These are phyloP conservation scores for Nannoperca obscura DNA, from an alignment of 2,797 vertebrate species.

Conservation along the genomic window DNA sequence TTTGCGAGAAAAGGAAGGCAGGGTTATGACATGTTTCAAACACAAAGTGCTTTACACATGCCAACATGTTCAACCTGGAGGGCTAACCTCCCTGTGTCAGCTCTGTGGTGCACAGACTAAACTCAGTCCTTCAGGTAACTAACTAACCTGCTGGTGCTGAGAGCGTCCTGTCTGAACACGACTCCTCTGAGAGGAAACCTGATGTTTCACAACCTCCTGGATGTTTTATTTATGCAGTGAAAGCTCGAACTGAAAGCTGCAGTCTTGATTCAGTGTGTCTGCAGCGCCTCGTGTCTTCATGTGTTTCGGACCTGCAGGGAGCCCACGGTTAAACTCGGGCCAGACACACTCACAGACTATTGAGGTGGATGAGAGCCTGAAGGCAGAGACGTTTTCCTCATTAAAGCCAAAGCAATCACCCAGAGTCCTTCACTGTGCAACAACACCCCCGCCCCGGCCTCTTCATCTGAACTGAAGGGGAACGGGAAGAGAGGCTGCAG, in stretches of 20 bases:
- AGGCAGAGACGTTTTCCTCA: conserved; percentile 43
- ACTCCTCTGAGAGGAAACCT: conserved; percentile 10
- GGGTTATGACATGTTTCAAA: neutral
- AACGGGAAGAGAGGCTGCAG: conserved; percentile 44
- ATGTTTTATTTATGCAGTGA: conserved; percentile 25
- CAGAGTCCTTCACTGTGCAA: conserved; percentile 30
- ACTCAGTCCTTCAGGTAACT: no score
- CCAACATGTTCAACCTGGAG: no score
- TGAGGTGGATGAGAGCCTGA: conserved; percentile 42
- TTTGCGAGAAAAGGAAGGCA: neutral
- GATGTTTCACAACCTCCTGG: conserved; percentile 6
- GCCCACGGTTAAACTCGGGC: conserved; percentile 23
- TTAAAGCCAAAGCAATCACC: conserved; percentile 44
- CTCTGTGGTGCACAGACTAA: neutral
- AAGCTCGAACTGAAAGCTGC: conserved; percentile 9
- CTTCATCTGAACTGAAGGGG: conserved; percentile 32
- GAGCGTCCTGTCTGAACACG: neutral
- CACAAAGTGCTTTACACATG: neutral
- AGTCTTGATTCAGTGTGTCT: neutral
- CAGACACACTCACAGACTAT: conserved; percentile 35
- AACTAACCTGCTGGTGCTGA: neutral
- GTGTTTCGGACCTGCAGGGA: conserved; percentile 17
- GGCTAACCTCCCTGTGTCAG: neutral
- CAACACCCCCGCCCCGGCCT: neutral
- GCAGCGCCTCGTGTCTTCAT: neutral